A percentile compares a stretch with the other conserved stretches of the same genome.
Evolutionary conservation across 2,888 invertebrate species (phyloP).

Genomic region (Achlya flavicornis): DNA sequence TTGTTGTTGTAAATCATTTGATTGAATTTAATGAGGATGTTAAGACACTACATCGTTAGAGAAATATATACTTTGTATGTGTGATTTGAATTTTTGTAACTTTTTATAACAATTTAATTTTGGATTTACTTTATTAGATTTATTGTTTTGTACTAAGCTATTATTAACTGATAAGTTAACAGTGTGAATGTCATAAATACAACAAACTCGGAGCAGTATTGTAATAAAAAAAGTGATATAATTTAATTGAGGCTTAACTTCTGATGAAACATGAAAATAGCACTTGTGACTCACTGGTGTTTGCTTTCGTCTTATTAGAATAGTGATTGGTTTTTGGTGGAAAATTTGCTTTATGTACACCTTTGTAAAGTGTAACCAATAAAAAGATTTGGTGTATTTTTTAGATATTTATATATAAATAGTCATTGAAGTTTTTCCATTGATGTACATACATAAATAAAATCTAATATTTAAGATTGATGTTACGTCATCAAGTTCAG

Average conservation of each 20-base stretch:
- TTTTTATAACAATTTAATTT: slow-evolving; percentile 61
- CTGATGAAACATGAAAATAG: slow-evolving; percentile 38
- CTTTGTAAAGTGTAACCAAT: slow-evolving; percentile 49
- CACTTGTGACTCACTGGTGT: slow-evolving; percentile 35
- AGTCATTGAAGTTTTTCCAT: slow-evolving; percentile 51
- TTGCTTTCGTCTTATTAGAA: slow-evolving; percentile 19
- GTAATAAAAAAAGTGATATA: slow-evolving; percentile 64
- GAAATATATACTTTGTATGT: slow-evolving; percentile 60
- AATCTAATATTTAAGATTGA: slow-evolving; percentile 51
- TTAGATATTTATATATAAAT: slow-evolving; percentile 58
- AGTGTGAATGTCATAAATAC: slow-evolving; percentile 48
- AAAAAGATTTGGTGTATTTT: slow-evolving; percentile 62
- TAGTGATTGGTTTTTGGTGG: slow-evolving; percentile 24
- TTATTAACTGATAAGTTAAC: slow-evolving; percentile 53
- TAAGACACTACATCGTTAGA: slow-evolving; percentile 61
- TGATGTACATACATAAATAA: slow-evolving; percentile 58
- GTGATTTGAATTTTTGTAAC: slow-evolving; percentile 67
- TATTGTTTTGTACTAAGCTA: slow-evolving; percentile 52
- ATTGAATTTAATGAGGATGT: slow-evolving; percentile 72
- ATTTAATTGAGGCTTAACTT: slow-evolving; percentile 71
- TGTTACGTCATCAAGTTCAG: slow-evolving; percentile 53
- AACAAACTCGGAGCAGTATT: slow-evolving; percentile 65
- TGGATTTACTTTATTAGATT: slow-evolving; percentile 52
- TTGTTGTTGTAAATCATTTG: slow-evolving; percentile 79
- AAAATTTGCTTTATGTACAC: slow-evolving; percentile 29